A percentile compares a stretch with the other conserved stretches of the same genome.
phyloP scores from a whole-genome alignment of 1,140 invertebrate genomes.

The Chionoecetes opilio region DNA sequence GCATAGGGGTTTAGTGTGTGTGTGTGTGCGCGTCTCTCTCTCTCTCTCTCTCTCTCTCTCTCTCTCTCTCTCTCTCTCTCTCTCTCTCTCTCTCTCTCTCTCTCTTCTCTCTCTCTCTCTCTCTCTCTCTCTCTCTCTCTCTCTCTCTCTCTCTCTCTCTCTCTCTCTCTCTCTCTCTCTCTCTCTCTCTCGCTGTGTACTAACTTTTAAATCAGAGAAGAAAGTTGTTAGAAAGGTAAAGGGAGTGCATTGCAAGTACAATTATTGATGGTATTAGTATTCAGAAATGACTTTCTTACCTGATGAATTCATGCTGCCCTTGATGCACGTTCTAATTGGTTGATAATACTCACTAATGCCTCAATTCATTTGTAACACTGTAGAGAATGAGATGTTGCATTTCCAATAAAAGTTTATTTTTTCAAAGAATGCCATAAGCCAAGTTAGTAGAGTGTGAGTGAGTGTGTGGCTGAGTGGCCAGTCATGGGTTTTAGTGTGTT shows the following conservation, averaged over 20 bases:
- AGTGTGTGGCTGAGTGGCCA: too few species aligned
- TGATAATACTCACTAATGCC: constrained; percentile 76
- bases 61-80: constrained; percentile 55
- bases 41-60: constrained; percentile 54
- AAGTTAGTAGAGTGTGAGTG: too few species aligned
- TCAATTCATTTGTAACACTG: constrained; percentile 75
- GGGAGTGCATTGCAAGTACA: not conserved
- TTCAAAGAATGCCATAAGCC: too few species aligned
- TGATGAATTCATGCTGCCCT: constrained; percentile 69
- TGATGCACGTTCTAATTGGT: constrained; percentile 74
- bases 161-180: not conserved
- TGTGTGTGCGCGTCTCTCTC: not conserved
- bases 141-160: not conserved
- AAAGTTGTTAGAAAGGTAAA: constrained; percentile 49
- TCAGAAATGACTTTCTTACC: constrained; percentile 61
- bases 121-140: constrained; percentile 22
- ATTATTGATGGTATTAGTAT: not conserved
- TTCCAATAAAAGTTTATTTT: not conserved
- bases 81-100: constrained; percentile 54
- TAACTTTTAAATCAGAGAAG: constrained; percentile 74
- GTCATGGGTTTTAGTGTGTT: too few species aligned
- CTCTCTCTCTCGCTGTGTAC: constrained; percentile 66
- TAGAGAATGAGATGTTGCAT: constrained; percentile 63
- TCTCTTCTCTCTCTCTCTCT: not conserved
- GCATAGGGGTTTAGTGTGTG: constrained; percentile 76